phyloP scores from a whole-genome alignment of 1,140 invertebrate species.

The Sipha flava region DNA sequence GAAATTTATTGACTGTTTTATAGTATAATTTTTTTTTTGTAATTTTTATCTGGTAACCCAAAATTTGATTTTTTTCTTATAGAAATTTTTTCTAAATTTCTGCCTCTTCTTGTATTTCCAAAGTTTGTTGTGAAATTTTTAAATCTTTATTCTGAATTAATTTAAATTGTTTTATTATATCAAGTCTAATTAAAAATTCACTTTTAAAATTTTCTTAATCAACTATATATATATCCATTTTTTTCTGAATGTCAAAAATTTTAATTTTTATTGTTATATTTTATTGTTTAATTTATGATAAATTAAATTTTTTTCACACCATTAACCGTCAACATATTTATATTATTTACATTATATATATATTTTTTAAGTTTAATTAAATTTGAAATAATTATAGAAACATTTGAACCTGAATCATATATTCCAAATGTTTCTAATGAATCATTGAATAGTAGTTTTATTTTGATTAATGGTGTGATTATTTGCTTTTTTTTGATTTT shows the following conservation, averaged over 20 bases:
- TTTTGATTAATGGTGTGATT: conserved; percentile 10
- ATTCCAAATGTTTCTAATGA: neutral
- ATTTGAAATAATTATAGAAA: conserved; percentile 16
- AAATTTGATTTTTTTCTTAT: too few species aligned
- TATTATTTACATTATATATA: conserved; percentile 4
- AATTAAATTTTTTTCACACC: too few species aligned
- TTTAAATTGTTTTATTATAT: neutral
- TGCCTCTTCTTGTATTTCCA: neutral
- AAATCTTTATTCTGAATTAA: neutral
- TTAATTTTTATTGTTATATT: neutral
- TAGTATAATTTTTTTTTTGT: neutral
- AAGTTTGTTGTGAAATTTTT: neutral
- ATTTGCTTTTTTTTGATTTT: conserved; percentile 26
- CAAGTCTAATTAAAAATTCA: neutral
- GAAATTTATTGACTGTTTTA: neutral
- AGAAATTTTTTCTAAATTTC: neutral
- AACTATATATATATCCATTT: neutral
- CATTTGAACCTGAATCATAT: conserved; percentile 32
- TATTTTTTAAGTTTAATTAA: conserved; percentile 9
- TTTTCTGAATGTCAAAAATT: neutral
- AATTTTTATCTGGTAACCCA: neutral
- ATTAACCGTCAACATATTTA: conserved; percentile 38
- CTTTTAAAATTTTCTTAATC: neutral
- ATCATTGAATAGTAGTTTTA: conserved; percentile 17
- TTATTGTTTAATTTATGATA: too few species aligned